Percentiles rank a stretch among this genome's conserved stretches.
phyloP scores from a whole-genome alignment of 2,888 invertebrate species.

The Dicyrtomina minuta region DNA sequence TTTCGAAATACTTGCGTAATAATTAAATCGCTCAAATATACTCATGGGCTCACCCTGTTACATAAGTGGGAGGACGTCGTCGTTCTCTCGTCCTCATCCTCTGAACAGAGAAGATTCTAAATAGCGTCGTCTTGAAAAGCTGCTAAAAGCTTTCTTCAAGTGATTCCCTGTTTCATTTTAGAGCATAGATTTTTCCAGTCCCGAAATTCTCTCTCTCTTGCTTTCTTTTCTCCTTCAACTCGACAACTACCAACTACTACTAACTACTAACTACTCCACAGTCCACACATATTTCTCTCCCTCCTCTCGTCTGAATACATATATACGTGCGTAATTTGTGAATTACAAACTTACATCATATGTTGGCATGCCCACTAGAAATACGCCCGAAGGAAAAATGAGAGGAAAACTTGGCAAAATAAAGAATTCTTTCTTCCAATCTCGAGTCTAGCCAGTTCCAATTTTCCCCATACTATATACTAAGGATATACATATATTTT shows the following conservation, averaged over 20 bases:
- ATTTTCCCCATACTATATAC: constrained; percentile 1
- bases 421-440: constrained; percentile 10
- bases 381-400: constrained; percentile 10
- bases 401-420: constrained; percentile 21
- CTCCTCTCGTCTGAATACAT: too few species aligned
- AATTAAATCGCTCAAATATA: background rate
- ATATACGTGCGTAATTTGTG: too few species aligned
- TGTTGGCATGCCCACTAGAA: constrained; percentile 7
- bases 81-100: too few species aligned
- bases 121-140: constrained; percentile 11
- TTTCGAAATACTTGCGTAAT: constrained; percentile 14
- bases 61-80: too few species aligned
- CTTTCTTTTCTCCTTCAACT: background rate
- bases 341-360: too few species aligned
- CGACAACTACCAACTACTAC: background rate
- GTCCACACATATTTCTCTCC: background rate
- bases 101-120: background rate
- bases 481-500: background rate
- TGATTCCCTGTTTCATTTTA: background rate
- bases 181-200: too few species aligned
- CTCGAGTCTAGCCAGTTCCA: background rate
- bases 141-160: constrained; percentile 20
- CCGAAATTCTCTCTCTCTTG: background rate
- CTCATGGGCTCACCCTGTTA: too few species aligned
- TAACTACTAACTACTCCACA: background rate